Evolutionary conservation across 35 echinoderm and acorn worm species (phyloP).

Genomic region (Stichopus chloronotus): DNA sequence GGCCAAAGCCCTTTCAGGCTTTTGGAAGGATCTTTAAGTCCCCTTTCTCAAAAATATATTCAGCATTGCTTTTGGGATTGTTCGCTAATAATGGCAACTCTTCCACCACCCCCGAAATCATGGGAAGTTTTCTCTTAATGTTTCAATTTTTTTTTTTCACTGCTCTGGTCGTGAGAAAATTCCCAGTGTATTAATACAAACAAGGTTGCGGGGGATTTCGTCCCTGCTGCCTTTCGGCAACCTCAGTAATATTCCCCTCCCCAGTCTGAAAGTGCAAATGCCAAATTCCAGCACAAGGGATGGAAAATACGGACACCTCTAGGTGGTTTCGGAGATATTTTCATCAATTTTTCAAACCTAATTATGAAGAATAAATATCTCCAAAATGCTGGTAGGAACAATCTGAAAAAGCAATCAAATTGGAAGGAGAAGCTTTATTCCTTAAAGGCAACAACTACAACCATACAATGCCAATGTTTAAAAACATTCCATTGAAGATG

Average conservation of each 20-base stretch:
- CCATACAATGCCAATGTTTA: background rate
- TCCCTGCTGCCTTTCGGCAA: background rate
- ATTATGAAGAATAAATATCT: background rate
- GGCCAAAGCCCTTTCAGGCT: background rate
- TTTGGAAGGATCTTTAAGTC: background rate
- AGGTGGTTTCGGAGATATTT: background rate
- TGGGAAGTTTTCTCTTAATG: background rate
- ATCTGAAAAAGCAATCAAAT: slow-evolving; percentile 11
- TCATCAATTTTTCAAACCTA: slow-evolving; percentile 13
- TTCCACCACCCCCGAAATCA: background rate
- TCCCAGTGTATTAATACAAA: background rate
- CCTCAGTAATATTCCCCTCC: background rate
- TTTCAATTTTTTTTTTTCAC: background rate
- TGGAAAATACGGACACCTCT: background rate
- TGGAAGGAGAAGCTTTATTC: background rate
- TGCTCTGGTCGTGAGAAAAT: background rate
- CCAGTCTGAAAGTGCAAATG: background rate
- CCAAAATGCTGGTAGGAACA: background rate
- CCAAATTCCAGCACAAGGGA: background rate
- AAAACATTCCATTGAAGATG: background rate
- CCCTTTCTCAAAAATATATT: background rate
- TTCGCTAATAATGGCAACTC: background rate
- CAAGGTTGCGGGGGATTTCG: background rate
- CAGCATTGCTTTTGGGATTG: background rate
- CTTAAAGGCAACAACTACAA: background rate